Evolutionary conservation across 2,888 invertebrate species (phyloP).

Genomic region (Syritta pipiens): DNA sequence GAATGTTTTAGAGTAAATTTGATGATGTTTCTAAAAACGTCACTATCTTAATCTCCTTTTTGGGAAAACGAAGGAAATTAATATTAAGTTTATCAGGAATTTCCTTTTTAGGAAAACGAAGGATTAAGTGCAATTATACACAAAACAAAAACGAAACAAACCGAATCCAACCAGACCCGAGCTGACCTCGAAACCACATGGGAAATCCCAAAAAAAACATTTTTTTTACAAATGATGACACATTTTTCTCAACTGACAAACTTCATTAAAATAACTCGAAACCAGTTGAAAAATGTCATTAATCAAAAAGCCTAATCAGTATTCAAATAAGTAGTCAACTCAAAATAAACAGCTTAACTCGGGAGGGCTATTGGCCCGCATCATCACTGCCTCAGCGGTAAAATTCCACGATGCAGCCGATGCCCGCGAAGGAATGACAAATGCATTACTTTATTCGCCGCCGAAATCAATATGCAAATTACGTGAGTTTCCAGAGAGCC

Average conservation of each 20-base stretch:
- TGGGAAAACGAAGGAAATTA: no score
- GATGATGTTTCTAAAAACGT: no score
- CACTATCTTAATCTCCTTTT: no score
- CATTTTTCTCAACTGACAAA: constrained; percentile 1
- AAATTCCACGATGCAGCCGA: constrained; percentile 10
- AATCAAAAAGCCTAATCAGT: constrained; percentile 16
- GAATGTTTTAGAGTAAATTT: no score
- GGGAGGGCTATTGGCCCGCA: constrained; percentile 6
- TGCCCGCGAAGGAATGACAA: constrained; percentile 16
- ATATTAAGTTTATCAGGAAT: no score
- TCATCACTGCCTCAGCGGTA: constrained; percentile 16
- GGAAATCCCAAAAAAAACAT: neutral
- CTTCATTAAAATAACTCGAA: constrained; percentile 15
- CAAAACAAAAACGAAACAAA: neutral
- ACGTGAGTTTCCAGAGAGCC: no score
- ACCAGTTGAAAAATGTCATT: constrained; percentile 39
- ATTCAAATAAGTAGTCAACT: constrained; percentile 32
- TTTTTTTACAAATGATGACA: constrained; percentile 11
- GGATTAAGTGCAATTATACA: no score
- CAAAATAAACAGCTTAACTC: constrained; percentile 34
- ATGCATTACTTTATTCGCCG: constrained; percentile 25
- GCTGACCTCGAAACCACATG: neutral
- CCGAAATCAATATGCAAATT: constrained; percentile 2
- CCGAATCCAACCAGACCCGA: neutral
- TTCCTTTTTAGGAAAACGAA: no score